Base-by-base conservation (phyloP, 2,888 invertebrate genomes). In the Harpagoxenus sublaevis region DNA sequence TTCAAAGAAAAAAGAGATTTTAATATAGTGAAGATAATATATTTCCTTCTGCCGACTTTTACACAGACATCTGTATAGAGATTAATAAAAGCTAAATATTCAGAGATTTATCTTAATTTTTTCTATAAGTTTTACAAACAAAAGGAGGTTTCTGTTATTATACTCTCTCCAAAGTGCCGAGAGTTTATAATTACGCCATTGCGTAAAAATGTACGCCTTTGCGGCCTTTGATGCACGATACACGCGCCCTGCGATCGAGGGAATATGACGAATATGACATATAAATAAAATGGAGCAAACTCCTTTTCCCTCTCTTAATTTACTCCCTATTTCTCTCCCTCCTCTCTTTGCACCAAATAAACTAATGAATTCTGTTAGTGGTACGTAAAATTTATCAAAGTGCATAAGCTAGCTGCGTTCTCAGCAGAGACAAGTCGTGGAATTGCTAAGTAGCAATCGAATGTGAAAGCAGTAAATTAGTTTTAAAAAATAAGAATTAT, bases 221-320 rank as follows among this genome's bases (percentile, higher is more conserved):
- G n/a, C 62, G 12, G 10, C 4, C 15, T 48, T 23, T 62, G n/a
- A 75, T 28, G 10, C 4, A 15, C 10, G 62, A 68, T 48, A 68
- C 28, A 48, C n/a, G 55, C 35, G 6, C 18, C 28, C 10, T 48
- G 42, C 42, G 53, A 35, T 23, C 42, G 39, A 12, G 12, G 12
- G 31, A 53, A 28, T 55, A 42, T 53, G 18, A 6, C 28, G 18
- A 51, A 28, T 53, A 28, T 48, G 18, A 23, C 63, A 78, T 63
- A 35, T 42, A 39, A 55, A 66, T 55, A 53, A 78, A 66, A 66
- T 53, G n/a, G 9, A 65, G 53, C 53, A 42, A 53, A 53, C 9
- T 35, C 8, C 39, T 63, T 63, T n/a, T n/a, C 23, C 23, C 0
- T 65, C 10, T 45, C 5, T 66, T 15, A n/a, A n/a, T n/a, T 39